Evolutionary conservation across 1,140 invertebrate species (phyloP), one percentile per base, ranked within the genome.

Genomic region (Andrena cerasifolii): DNA sequence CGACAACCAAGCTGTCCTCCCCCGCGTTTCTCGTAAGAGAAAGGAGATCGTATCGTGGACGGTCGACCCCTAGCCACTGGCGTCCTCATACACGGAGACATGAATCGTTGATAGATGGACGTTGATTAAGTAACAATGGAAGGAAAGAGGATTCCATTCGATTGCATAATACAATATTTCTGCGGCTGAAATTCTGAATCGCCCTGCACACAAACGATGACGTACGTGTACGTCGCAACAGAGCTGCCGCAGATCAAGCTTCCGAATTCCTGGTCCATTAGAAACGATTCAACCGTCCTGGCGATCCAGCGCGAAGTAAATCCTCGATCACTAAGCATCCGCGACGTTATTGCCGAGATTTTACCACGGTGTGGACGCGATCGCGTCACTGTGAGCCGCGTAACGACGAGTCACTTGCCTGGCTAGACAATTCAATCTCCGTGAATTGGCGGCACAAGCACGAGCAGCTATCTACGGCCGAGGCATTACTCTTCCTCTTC

Each of bases 381-480:
- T 18, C 59, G 61, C 66, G 66, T 66, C 66, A 36, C 31, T 40
- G 79, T 58, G 47, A 83, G 70, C 65, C 70, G 70, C 65, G 71
- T 79, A 84, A 84, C 76, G 70, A 79, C 70, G 56, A 83, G 82
- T 79, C 80, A 74, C 70, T 84, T 31, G 63, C 63, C 63, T n/a
- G 36, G 31, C 58, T 67, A 68, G 78, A 84, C 83, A 78, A 84
- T 84, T 84, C 83, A 84, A 84, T 84, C 83, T 84, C 68, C 45
- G 67, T 53, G 82, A 77, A 84, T 77, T 63, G 83, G 53, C n/a
- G 67, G 33, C 59, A 18, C 65, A 66, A 75, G 65, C 62, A 61
- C 49, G 45, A 47, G 47, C 71, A 67, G 66, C 78, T 59, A 84
- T 67, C 82, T 54, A 36, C 82, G 49, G 61, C 28, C 47, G 61